A percentile compares a stretch with the other conserved stretches of the same genome.
Conservation (phyloP, 2,797 vertebrate genomes). For the Alauda arvensis region DNA sequence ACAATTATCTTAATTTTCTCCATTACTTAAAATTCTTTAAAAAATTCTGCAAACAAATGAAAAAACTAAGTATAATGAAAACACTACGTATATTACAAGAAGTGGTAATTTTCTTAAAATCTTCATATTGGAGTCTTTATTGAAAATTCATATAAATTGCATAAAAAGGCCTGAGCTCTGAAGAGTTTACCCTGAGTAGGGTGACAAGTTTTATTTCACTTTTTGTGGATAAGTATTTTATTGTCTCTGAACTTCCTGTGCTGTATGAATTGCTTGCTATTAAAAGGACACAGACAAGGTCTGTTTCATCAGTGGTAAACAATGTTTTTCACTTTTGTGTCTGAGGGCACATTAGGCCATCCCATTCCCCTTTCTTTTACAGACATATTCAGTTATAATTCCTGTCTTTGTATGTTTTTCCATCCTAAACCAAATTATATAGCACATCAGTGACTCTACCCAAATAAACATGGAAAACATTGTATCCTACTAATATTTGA, state of each 20-base stretch:
- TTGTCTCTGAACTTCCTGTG: conserved; percentile 21
- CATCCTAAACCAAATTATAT: not conserved
- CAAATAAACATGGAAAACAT: not conserved
- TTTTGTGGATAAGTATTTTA: conserved; percentile 13
- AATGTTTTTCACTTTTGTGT: conserved; percentile 22
- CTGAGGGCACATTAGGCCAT: conserved; percentile 4
- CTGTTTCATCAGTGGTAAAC: conserved; percentile 21
- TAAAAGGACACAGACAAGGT: conserved; percentile 8
- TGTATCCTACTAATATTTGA: not conserved
- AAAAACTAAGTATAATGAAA: not conserved
- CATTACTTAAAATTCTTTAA: not conserved
- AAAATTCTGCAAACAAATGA: not conserved
- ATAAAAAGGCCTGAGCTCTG: not conserved
- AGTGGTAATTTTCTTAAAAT: not conserved
- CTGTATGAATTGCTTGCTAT: not conserved
- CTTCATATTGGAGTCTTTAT: not conserved
- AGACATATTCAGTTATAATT: not conserved
- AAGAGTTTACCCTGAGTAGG: not conserved
- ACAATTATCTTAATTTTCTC: not conserved
- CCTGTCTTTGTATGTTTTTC: not conserved
- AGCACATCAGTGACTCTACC: not conserved
- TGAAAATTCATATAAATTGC: not conserved
- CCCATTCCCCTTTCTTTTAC: not conserved
- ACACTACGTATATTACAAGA: not conserved
- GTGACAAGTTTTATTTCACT: conserved; percentile 9